Evolutionary conservation across 1,140 invertebrate genomes (phyloP), one percentile per base, ranked within the genome.

Genomic region (Solen grandis): DNA sequence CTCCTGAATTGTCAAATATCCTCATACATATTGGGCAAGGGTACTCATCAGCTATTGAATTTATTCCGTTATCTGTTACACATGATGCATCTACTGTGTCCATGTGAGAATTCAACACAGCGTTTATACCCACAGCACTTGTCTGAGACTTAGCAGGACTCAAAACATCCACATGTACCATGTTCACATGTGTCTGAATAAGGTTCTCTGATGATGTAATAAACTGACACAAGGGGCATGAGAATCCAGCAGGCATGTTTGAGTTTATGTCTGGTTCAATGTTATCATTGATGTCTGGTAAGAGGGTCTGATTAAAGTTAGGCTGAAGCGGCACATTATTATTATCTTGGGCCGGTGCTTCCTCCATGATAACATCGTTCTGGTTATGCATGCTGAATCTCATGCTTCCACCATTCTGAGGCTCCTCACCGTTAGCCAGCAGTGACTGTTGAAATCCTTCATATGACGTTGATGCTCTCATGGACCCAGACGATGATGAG

Each of bases 181-280:
- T 90, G 90, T 97, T 97, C 86, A 97, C 96, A 92, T 97, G 96
- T 85, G 96, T 95, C 91, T 97, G 95, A 60, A 97, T 92, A 84
- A 95, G 94, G 55, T 93, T 92, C 0, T 96, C 95, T 91, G 95
- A 96, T 86, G 94, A 94, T 82, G 96, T 96, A 84, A 93, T 95
- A 90, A 95, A 96, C 84, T 95, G 94, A 93, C 96, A 97, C 90
- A 97, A 94, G 27, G 96, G 95, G 92, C 96, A 97, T 91, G 73
- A 65, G 60, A 84, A 89, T 36, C 78, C 80, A 62, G 79, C 73
- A 22, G 85, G 85, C 70, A 86, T 84, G 65, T 86, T 86, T 16
- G 62, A 86, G 54, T 86, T 86, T n/a, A 86, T 86, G 70, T 86
- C 97, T 50, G 94, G 94, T 63, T 85, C 85, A 31, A 85, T 77